Evolutionary conservation across 2,797 vertebrate genomes (phyloP).

Genomic region (Gallinago stenura): DNA sequence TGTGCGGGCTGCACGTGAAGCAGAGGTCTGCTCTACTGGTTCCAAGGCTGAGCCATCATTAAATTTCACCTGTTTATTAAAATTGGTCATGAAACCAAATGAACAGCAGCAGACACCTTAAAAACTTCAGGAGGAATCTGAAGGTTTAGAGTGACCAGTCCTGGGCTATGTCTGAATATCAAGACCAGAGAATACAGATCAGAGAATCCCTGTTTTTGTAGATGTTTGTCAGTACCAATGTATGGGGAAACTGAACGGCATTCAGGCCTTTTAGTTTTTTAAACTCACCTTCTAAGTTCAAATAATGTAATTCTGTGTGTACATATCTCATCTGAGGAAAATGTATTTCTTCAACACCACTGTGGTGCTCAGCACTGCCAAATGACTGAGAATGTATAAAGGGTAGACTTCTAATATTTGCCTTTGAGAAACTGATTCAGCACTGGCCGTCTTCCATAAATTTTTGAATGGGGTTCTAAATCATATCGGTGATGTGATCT

Average conservation of each 20-base stretch:
- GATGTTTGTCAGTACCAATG: background rate
- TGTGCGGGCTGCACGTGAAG: background rate
- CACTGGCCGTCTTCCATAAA: background rate
- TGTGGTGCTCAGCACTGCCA: background rate
- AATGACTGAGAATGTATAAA: background rate
- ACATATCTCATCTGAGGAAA: background rate
- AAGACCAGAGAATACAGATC: background rate
- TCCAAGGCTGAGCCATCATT: background rate
- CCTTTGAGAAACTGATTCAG: background rate
- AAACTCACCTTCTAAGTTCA: background rate
- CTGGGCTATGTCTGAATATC: background rate
- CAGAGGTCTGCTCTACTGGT: background rate
- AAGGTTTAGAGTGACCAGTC: background rate
- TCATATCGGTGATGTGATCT: background rate
- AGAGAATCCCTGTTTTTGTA: background rate
- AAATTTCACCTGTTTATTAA: background rate
- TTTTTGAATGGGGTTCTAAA: background rate
- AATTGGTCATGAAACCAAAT: background rate
- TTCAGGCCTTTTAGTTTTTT: background rate
- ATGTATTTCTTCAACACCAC: accelerated
- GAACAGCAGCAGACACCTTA: background rate
- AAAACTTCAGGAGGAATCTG: background rate
- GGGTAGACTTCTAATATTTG: background rate
- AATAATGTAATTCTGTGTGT: background rate
- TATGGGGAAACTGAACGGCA: background rate